Evolutionary conservation across 2,797 vertebrate species (phyloP), one percentile per base, ranked within the genome.

Genomic region (Smutsia gigantea): DNA sequence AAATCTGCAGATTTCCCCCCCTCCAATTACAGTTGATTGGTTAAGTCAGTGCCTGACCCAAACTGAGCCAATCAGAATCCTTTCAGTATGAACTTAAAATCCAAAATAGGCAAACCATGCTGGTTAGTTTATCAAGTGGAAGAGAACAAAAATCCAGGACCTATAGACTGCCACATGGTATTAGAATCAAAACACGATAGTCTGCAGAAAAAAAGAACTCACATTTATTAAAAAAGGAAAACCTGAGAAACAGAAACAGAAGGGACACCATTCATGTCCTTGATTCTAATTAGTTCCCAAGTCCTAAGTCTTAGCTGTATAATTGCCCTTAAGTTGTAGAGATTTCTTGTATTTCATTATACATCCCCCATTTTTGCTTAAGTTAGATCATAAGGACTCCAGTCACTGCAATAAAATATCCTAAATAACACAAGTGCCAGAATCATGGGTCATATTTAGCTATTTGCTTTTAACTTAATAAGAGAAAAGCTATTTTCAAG

Each of bases 381-480:
- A 90, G 53, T 46, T 87, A 63, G 21, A 94, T 77, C 13, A 34
- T 53, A 4, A 81, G 59, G 39, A 57, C 37, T 83, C 12, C 31
- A 29, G 14, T 63, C 11, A 85, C 27, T 88, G 7, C 3, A 72
- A 81, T 72, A 94, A 72, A 90, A 88, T 53, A 61, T 42, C 34
- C 55, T 93, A 90, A 93, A 46, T 74, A 93, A 87, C 25, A 77
- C 19, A 84, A 21, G 19, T 86, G 19, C 9, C 63, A 88, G 31
- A 82, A 34, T 61, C 4, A 18, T 68, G n/a, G 29, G 18, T 84
- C 27, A 79, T 21, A 68, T n/a, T 90, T 42, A 91, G 53, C 63
- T 74, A 71, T 68, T 64, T 86, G 25, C 3, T 88, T 91, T 74
- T 79, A 93, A 89, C 7, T 82, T 91, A 92, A 61, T 66, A 87